Percentiles rank a stretch among this genome's conserved stretches.
Conservation (phyloP, 2,888 invertebrate genomes). For the Drosophila dives region DNA sequence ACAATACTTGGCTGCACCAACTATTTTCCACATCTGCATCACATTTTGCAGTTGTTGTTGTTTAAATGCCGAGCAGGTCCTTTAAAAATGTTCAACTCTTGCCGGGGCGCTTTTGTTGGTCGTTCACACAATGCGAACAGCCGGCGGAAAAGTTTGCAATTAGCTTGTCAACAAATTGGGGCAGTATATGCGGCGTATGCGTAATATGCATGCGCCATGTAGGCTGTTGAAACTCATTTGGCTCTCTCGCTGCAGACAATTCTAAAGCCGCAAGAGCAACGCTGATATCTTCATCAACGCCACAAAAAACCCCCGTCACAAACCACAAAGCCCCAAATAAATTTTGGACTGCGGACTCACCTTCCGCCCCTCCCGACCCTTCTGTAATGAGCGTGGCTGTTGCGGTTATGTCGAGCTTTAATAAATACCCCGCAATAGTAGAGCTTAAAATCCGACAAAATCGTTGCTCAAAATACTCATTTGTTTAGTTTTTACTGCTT, state of each 20-base stretch:
- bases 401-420: conserved; percentile 11
- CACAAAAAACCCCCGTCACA: neutral
- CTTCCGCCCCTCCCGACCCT: neutral
- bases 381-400: conserved; percentile 3
- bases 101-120: conserved; percentile 42
- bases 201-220: conserved; percentile 34
- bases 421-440: conserved; percentile 17
- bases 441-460: conserved; percentile 18
- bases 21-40: conserved; percentile 56
- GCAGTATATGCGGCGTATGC: conserved; percentile 54
- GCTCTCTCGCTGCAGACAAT: conserved; percentile 16
- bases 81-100: conserved; percentile 46
- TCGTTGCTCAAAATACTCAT: conserved; percentile 31
- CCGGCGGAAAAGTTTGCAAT: conserved; percentile 71
- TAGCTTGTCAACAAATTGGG: conserved; percentile 68
- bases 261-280: conserved; percentile 33
- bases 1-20: conserved; percentile 61
- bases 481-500: neutral
- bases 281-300: conserved; percentile 22
- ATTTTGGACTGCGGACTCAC: conserved; percentile 41
- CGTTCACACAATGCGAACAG: conserved; percentile 32
- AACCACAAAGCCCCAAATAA: conserved; percentile 13
- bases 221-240: conserved; percentile 15
- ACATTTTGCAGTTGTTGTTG: conserved; percentile 8
- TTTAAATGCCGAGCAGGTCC: conserved; percentile 38